Evolutionary conservation across 2,888 invertebrate species (phyloP).

Genomic region (Drosophila meridiana): DNA sequence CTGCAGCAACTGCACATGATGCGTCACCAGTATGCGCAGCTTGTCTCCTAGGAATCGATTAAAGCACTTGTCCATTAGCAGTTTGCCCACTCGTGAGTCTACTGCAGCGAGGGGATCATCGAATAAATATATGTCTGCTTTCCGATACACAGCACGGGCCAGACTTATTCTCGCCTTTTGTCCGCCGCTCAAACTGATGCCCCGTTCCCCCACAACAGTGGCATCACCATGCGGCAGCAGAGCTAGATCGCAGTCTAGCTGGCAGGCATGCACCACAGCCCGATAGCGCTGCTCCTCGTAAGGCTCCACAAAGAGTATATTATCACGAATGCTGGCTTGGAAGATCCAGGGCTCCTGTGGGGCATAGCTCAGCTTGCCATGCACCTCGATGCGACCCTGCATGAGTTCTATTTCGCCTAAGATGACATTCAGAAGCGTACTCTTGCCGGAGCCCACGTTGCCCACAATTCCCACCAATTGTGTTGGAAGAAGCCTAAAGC

Average conservation of each 20-base stretch:
- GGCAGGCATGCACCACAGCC: constrained; percentile 87
- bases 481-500: constrained; percentile 69
- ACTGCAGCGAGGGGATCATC: constrained; percentile 93
- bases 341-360: constrained; percentile 94
- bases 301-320: constrained; percentile 94
- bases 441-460: constrained; percentile 91
- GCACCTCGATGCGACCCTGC: constrained; percentile 87
- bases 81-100: constrained; percentile 90
- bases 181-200: constrained; percentile 90
- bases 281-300: constrained; percentile 86
- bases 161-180: constrained; percentile 91
- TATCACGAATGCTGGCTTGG: constrained; percentile 92
- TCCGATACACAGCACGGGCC: constrained; percentile 89
- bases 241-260: constrained; percentile 88
- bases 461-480: constrained; percentile 87
- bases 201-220: constrained; percentile 88
- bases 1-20: constrained; percentile 88
- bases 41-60: constrained; percentile 87
- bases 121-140: constrained; percentile 90
- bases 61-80: constrained; percentile 90
- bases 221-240: constrained; percentile 86
- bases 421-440: constrained; percentile 90
- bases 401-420: constrained; percentile 89
- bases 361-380: constrained; percentile 90
- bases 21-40: constrained; percentile 90